Conservation (phyloP, 1,140 invertebrate species). For the Ips typographus region DNA sequence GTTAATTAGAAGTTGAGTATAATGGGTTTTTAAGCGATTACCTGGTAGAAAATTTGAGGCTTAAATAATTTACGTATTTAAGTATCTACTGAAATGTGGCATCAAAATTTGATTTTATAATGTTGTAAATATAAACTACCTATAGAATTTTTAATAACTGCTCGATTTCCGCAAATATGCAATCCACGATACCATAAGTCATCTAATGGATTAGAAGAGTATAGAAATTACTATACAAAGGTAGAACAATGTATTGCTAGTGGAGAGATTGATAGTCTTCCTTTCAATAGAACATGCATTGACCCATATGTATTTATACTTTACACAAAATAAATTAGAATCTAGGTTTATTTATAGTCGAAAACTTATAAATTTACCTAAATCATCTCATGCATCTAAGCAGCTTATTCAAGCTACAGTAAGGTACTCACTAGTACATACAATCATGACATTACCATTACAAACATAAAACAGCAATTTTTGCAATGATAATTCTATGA, state of each 20-base stretch:
- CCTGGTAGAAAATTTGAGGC: not conserved
- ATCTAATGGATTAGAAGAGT: not conserved
- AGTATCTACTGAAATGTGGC: not conserved
- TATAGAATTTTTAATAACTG: not conserved
- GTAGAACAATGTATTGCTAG: too few species aligned
- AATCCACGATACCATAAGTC: not conserved
- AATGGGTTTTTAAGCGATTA: slow-evolving; percentile 3
- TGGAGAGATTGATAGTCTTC: not conserved
- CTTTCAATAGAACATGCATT: not conserved
- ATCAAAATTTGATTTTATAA: too few species aligned
- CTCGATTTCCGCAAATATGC: not conserved
- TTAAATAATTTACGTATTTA: slow-evolving; percentile 1
- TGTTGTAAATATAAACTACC: not conserved
- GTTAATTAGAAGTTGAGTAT: slow-evolving; percentile 8
- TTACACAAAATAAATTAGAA: not conserved
- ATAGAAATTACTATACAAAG: not conserved
- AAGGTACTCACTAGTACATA: not conserved
- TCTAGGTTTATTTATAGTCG: not conserved
- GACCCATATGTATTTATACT: not conserved
- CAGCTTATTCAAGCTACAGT: not conserved
- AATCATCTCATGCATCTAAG: not conserved
- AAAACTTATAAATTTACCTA: not conserved
- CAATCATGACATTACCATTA: not conserved
- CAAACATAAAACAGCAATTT: not conserved
- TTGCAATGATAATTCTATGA: slow-evolving; percentile 14